phyloP scores from a whole-genome alignment of 2,888 invertebrate species.

The Notocelia uddmanniana region DNA sequence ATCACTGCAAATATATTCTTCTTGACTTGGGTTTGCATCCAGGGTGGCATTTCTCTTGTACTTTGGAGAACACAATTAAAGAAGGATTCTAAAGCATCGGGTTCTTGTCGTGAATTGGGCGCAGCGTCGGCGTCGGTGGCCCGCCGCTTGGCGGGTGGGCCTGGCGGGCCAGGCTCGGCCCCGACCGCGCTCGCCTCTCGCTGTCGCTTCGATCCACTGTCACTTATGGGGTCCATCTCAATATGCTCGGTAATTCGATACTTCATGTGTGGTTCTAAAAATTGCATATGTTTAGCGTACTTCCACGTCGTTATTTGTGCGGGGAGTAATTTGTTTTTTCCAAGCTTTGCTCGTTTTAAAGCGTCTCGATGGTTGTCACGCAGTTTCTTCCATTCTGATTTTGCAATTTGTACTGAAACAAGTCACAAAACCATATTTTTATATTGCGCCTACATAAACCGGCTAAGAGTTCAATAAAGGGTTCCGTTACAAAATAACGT shows the following conservation, averaged over 20 bases:
- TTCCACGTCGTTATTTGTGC: conserved; percentile 82
- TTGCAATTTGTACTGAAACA: conserved; percentile 72
- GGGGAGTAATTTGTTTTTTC: conserved; percentile 77
- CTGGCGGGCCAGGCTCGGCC: background rate
- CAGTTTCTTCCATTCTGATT: conserved; percentile 79
- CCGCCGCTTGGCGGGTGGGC: conserved; percentile 25
- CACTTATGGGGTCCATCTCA: conserved; percentile 64
- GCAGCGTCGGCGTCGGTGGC: conserved; percentile 39
- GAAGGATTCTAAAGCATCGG: conserved; percentile 70
- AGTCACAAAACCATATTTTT: conserved; percentile 13
- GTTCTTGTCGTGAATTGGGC: conserved; percentile 45
- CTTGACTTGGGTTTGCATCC: conserved; percentile 82
- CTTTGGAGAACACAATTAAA: conserved; percentile 75
- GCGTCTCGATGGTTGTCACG: conserved; percentile 79
- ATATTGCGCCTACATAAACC: background rate
- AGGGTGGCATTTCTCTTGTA: conserved; percentile 74
- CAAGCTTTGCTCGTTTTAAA: conserved; percentile 76
- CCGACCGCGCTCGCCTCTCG: background rate
- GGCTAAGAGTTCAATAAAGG: too few relatives aligned
- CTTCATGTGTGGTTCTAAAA: conserved; percentile 80
- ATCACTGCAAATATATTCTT: conserved; percentile 79
- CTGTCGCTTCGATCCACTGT: conserved; percentile 53
- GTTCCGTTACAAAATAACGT: too few relatives aligned
- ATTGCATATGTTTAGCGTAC: conserved; percentile 80
- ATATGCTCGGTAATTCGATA: conserved; percentile 79